Base-by-base conservation (phyloP, 2,888 invertebrate species). In the Asteroscopus sphinx region DNA sequence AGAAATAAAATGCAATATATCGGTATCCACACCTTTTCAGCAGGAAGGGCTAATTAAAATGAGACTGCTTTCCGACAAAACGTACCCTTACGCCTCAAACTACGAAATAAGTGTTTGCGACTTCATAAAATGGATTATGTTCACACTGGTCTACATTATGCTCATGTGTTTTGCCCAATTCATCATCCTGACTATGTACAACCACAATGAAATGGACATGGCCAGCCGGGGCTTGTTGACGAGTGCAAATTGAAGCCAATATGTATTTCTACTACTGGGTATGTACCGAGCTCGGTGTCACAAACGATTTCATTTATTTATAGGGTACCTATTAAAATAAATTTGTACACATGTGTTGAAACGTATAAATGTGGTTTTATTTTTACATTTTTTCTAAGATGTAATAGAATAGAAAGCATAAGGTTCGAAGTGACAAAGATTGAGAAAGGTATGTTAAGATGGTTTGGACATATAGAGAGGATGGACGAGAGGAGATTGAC, bases 131-230 rank as follows among this genome's bases (percentile, higher is more conserved):
- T 90, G 84, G 84, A 59, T 80, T 3, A 40, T 79, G 0, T 82
- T 81, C 5, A 69, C 89, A 1, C 3, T 81, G 0, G 3, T 86
- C 0, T 82, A 87, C 37, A 79, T 91, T 7, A 21, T 88, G 1
- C 6, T 91, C 0, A 92, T 92, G 88, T 75, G 72, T 25, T 65
- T 68, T 1, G 60, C 85, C 0, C 86, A 89, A 63, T 91, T 85
- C 55, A 39, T 87, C 0, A 76, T 91, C 42, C 47, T 88, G 12
- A 65, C 73, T 25, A 8, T 83, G 0, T 72, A 79, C 15, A 66
- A 81, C 2, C 73, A 87, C 12, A 70, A 73, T 8, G 89, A 89
- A 32, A 57, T 91, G 68, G 88, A 91, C 0, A 81, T 86, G 70
- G 71, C 79, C 0, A 88, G 83, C 33, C 73, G 80, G 1, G 89